phyloP scores from a whole-genome alignment of 1,140 invertebrate species.

The Papilio xuthus region DNA sequence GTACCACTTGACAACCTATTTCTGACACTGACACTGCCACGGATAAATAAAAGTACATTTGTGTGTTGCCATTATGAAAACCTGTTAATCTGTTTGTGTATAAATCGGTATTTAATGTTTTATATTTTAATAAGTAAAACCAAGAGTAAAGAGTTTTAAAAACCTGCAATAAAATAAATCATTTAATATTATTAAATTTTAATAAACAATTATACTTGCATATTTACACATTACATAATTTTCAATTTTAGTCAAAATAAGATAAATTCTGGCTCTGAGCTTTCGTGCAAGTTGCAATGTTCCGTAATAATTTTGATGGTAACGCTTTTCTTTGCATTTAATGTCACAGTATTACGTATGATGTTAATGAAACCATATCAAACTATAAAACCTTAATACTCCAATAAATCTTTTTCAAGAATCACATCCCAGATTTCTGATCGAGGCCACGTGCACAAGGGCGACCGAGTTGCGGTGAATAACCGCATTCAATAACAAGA shows the following conservation, averaged over 20 bases:
- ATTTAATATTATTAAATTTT: too few relatives aligned
- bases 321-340: background rate
- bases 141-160: too few relatives aligned
- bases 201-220: too few relatives aligned
- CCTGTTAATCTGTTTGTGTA: background rate
- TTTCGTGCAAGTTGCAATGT: too few relatives aligned
- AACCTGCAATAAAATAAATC: too few relatives aligned
- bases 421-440: background rate
- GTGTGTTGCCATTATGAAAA: background rate
- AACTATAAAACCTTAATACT: background rate
- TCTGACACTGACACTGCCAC: constrained; percentile 31
- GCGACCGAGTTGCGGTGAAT: constrained; percentile 2
- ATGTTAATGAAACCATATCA: background rate
- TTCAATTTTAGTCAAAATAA: too few relatives aligned
- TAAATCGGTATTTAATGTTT: background rate
- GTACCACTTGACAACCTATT: constrained; percentile 44
- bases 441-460: background rate
- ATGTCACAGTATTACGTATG: background rate
- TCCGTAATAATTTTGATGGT: too few relatives aligned
- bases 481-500: constrained; percentile 5
- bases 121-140: too few relatives aligned
- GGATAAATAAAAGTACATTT: constrained; percentile 9
- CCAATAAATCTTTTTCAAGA: background rate
- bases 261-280: too few relatives aligned
- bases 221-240: too few relatives aligned